phyloP scores from a whole-genome alignment of 2,797 vertebrate genomes.

The Podarcis siculus region DNA sequence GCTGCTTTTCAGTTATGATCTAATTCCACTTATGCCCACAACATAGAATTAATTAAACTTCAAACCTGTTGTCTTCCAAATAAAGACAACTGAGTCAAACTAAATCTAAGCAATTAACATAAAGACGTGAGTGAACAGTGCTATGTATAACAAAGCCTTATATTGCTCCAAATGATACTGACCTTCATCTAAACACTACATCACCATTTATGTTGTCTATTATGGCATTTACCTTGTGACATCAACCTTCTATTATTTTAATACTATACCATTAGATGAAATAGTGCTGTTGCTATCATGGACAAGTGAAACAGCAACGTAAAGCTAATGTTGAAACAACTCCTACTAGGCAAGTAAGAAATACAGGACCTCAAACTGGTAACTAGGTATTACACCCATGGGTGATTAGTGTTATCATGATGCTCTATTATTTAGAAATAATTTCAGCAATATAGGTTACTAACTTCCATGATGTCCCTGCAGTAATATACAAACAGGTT shows the following conservation, averaged over 20 bases:
- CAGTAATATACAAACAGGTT: background rate
- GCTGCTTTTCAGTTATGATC: background rate
- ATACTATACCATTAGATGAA: background rate
- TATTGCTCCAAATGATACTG: background rate
- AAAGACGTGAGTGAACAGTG: background rate
- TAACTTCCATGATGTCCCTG: background rate
- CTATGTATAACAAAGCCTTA: background rate
- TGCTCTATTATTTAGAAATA: background rate
- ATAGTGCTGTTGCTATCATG: background rate
- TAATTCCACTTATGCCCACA: background rate
- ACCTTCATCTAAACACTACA: background rate
- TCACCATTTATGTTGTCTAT: background rate
- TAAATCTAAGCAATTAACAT: background rate
- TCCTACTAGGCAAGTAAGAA: background rate
- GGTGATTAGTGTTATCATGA: background rate
- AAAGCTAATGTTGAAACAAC: background rate
- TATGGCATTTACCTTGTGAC: background rate
- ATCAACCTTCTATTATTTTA: background rate
- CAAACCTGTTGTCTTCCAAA: background rate
- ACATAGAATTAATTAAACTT: constrained; percentile 7
- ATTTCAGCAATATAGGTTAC: background rate
- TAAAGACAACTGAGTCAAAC: background rate
- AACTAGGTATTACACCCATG: background rate
- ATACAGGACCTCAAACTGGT: background rate
- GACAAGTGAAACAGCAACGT: background rate